These are phyloP conservation scores for Perccottus glenii DNA, from an alignment of 2,113 vertebrate genomes.

Conservation along the genomic window DNA sequence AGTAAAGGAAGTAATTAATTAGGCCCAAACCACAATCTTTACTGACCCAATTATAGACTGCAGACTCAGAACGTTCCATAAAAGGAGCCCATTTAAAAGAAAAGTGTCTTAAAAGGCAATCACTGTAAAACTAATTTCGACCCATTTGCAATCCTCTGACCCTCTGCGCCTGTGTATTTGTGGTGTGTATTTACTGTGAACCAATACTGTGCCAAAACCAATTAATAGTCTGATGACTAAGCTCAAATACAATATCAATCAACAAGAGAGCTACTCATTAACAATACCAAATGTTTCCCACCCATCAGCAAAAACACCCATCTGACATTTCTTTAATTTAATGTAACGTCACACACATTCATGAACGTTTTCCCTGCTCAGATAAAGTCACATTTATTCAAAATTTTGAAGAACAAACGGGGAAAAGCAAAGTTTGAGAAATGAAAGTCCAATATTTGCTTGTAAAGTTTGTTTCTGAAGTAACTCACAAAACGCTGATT, in stretches of 20 bases:
- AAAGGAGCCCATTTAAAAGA: not conserved
- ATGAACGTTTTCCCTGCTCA: not conserved
- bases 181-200: not conserved
- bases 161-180: too few species aligned
- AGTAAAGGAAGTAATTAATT: constrained; percentile 28
- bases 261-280: not conserved
- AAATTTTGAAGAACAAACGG: too few species aligned
- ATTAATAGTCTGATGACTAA: not conserved
- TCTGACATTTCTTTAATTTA: not conserved
- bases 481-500: too few species aligned
- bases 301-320: not conserved
- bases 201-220: not conserved
- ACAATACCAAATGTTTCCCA: not conserved
- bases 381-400: not conserved
- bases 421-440: too few species aligned
- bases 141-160: not conserved
- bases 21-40: constrained; percentile 20
- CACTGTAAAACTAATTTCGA: constrained; percentile 20
- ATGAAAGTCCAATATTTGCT: too few species aligned
- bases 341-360: too few species aligned
- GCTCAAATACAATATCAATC: not conserved
- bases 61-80: constrained; percentile 26
- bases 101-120: constrained; percentile 15
- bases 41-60: constrained; percentile 20
- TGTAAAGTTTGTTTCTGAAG: too few species aligned